These are phyloP conservation scores for Lepidocolaptes lacrymiger DNA, from an alignment of 2,797 vertebrate genomes.

Conservation along the genomic window DNA sequence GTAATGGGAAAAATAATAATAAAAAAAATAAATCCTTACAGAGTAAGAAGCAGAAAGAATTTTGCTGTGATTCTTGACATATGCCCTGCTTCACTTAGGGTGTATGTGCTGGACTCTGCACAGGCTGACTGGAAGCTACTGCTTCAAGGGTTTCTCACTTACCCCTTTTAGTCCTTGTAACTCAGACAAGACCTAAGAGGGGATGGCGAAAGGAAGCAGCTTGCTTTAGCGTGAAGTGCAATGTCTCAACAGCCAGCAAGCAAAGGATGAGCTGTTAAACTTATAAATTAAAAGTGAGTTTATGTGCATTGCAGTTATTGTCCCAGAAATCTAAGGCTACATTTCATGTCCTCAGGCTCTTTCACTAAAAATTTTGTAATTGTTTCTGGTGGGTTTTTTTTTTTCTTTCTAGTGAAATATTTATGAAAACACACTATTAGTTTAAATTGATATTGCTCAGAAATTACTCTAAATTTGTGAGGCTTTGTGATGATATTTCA, in stretches of 20 bases:
- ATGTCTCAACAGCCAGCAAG: accelerated
- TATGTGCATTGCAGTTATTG: background rate
- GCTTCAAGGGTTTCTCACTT: background rate
- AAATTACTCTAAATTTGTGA: background rate
- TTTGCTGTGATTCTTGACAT: background rate
- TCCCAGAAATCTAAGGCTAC: background rate
- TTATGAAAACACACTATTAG: background rate
- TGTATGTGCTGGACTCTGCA: too few relatives aligned
- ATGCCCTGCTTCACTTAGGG: accelerated
- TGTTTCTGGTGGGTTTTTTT: background rate
- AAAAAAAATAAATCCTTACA: background rate
- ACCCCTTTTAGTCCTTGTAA: background rate
- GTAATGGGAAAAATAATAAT: background rate
- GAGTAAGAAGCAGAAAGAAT: background rate
- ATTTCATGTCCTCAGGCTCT: background rate
- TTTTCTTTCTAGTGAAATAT: background rate
- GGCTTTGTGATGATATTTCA: background rate
- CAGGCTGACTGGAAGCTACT: background rate
- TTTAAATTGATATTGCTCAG: background rate
- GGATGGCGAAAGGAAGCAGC: background rate
- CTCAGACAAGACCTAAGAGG: background rate
- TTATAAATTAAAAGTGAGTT: background rate
- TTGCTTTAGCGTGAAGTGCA: background rate
- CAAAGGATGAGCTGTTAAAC: background rate
- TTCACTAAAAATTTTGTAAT: background rate